These are phyloP conservation scores for Macrobrachium nipponense DNA, from an alignment of 1,140 invertebrate species.

Conservation along the genomic window DNA sequence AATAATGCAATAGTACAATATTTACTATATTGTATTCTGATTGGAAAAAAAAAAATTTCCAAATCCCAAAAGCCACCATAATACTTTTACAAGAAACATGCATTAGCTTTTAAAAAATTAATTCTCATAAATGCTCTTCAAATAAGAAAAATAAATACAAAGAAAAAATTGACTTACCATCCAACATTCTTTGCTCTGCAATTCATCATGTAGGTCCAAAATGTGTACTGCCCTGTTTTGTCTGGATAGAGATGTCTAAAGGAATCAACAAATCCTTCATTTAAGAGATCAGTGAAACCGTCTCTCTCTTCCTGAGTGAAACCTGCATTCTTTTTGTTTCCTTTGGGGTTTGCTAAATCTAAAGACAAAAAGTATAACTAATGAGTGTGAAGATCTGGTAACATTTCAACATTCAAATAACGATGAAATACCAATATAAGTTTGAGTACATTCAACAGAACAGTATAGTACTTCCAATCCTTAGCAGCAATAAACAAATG, in stretches of 20 bases:
- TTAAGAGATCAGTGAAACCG: slow-evolving; percentile 87
- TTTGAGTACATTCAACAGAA: too few relatives aligned
- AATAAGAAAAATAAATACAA: background rate
- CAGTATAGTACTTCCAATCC: too few relatives aligned
- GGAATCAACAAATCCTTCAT: slow-evolving; percentile 85
- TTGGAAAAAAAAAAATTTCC: too few relatives aligned
- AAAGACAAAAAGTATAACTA: slow-evolving; percentile 60
- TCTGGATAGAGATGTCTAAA: slow-evolving; percentile 92
- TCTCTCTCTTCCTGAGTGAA: slow-evolving; percentile 95
- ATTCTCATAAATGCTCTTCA: too few relatives aligned
- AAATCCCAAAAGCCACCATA: too few relatives aligned
- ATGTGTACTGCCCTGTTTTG: slow-evolving; percentile 86
- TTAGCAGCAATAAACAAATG: too few relatives aligned
- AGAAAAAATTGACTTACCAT: slow-evolving; percentile 76
- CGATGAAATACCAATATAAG: too few relatives aligned
- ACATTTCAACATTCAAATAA: too few relatives aligned
- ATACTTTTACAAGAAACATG: too few relatives aligned
- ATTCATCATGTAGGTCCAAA: slow-evolving; percentile 93
- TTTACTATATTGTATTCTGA: too few relatives aligned
- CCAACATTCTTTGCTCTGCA: slow-evolving; percentile 90
- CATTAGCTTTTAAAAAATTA: too few relatives aligned
- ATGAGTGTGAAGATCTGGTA: slow-evolving; percentile 14
- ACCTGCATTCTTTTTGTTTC: slow-evolving; percentile 92
- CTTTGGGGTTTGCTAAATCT: slow-evolving; percentile 96
- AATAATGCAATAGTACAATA: background rate